These are phyloP conservation scores for Sebastiscus albofasciatus DNA, from an alignment of 2,797 vertebrate genomes.

Conservation along the genomic window DNA sequence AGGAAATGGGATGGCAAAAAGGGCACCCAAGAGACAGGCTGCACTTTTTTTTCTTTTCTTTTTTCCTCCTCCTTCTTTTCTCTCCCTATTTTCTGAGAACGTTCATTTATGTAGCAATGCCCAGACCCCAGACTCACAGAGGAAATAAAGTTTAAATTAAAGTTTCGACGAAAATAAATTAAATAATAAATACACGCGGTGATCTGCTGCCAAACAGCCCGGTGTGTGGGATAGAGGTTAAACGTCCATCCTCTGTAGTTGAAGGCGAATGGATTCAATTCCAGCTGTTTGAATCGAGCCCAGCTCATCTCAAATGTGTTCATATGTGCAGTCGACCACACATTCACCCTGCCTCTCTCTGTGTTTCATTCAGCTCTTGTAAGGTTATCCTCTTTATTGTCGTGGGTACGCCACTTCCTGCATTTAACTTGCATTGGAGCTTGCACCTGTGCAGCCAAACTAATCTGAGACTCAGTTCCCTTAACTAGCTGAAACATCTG, in stretches of 20 bases:
- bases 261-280: conserved; percentile 69
- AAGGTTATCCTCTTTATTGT: conserved; percentile 21
- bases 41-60: conserved; percentile 75
- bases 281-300: conserved; percentile 68
- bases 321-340: conserved; percentile 40
- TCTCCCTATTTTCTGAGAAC: conserved; percentile 76
- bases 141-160: conserved; percentile 86
- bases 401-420: conserved; percentile 26
- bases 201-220: conserved; percentile 73
- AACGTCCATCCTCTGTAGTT: conserved; percentile 76
- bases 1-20: conserved; percentile 90
- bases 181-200: conserved; percentile 79
- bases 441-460: conserved; percentile 55
- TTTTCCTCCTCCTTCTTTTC: conserved; percentile 45
- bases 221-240: conserved; percentile 82
- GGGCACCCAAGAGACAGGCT: conserved; percentile 91
- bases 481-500: conserved; percentile 57
- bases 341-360: conserved; percentile 46
- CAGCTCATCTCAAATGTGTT: conserved; percentile 55
- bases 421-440: conserved; percentile 10
- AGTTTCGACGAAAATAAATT: conserved; percentile 78
- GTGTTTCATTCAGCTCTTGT: conserved; percentile 43
- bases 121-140: conserved; percentile 81
- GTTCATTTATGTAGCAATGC: conserved; percentile 81
- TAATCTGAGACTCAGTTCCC: conserved; percentile 26